A percentile compares a stretch with the other conserved stretches of the same genome.
Conservation (phyloP, 2,113 vertebrate genomes). For the human region GRCh38 chr4:167055001-167055500, state of each 20-base stretch:
- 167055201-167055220: neutral
- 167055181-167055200: neutral
- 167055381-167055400: too few species aligned
- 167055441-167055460: too few species aligned
- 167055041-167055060: neutral
- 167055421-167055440: too few species aligned
- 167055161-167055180: neutral
- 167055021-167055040: neutral
- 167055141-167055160: neutral
- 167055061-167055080: neutral
- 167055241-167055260: neutral
- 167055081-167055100: neutral
- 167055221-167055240: neutral
- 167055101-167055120: neutral
- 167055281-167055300: neutral
- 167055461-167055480: too few species aligned
- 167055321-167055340: too few species aligned
- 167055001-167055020: neutral
- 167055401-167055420: too few species aligned
- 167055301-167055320: neutral
- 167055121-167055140: neutral
- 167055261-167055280: neutral
- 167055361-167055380: too few species aligned
- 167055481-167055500: too few species aligned
- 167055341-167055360: too few species aligned